Evolutionary conservation across 2,888 invertebrate species (phyloP).

Genomic region (Troides aeacus): DNA sequence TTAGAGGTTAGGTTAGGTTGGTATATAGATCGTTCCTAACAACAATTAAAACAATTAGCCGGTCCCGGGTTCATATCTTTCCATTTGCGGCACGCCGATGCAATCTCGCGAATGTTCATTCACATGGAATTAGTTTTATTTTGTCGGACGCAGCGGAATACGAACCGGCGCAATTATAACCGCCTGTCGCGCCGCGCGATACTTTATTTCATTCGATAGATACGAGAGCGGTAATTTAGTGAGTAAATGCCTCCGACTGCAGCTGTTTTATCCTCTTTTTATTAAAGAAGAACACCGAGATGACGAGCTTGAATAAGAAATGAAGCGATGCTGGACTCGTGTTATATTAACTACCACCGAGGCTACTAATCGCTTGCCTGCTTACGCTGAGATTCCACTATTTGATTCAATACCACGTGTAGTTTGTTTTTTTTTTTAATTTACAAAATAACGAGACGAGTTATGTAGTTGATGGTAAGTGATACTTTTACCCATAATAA

Average conservation of each 20-base stretch:
- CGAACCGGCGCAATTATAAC: conserved; percentile 22
- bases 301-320: not conserved
- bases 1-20: no score
- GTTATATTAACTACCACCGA: no score
- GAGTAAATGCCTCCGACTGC: conserved; percentile 20
- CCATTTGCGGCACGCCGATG: conserved; percentile 54
- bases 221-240: conserved; percentile 20
- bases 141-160: conserved; percentile 15
- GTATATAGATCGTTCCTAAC: not conserved
- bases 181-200: conserved; percentile 13
- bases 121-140: conserved; percentile 31
- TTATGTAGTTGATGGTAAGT: no score
- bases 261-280: conserved; percentile 4
- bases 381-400: no score
- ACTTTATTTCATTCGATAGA: conserved; percentile 22
- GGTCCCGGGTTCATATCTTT: conserved; percentile 61
- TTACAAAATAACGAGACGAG: no score
- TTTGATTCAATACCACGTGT: no score
- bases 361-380: no score
- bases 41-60: conserved; percentile 61
- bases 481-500: no score
- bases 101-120: conserved; percentile 55
- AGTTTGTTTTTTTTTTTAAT: no score
- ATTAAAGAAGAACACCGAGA: not conserved
- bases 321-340: no score